phyloP scores from a whole-genome alignment of 2,113 vertebrate genomes.

The Procavia capensis region DNA sequence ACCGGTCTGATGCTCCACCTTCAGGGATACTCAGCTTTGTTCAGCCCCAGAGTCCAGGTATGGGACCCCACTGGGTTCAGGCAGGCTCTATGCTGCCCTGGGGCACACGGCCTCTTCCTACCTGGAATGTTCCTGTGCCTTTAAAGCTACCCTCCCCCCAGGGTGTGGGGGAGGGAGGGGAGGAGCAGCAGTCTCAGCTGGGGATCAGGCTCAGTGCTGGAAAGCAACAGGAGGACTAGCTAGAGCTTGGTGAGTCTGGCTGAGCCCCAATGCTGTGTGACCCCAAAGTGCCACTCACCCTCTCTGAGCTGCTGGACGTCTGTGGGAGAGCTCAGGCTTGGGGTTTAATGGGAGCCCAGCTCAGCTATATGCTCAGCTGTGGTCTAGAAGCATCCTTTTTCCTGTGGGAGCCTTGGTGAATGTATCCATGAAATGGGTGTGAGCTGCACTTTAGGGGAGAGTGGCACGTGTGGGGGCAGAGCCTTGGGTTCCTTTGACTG shows the following conservation, averaged over 20 bases:
- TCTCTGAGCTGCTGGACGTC: conserved; percentile 27
- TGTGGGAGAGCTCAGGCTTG: background rate
- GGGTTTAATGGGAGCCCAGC: background rate
- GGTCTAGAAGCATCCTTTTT: background rate
- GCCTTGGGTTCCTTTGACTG: background rate
- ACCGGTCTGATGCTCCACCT: background rate
- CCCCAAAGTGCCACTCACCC: background rate
- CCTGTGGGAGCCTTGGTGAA: background rate
- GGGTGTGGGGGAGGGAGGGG: background rate
- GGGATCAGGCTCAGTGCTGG: background rate
- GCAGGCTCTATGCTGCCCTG: background rate
- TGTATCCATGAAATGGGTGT: background rate
- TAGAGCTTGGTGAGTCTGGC: background rate
- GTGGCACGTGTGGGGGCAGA: background rate
- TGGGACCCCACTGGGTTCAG: background rate
- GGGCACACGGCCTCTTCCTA: background rate
- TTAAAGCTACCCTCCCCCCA: conserved; percentile 71
- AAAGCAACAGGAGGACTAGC: background rate
- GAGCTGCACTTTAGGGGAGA: background rate
- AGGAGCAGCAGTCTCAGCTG: conserved; percentile 39
- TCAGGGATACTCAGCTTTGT: background rate
- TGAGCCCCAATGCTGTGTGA: conserved; percentile 38
- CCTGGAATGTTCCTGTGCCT: conserved; percentile 71
- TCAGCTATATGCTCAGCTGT: background rate
- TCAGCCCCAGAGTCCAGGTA: background rate